Evolutionary conservation across 2,888 invertebrate species (phyloP).

Genomic region (Apantesis nais): DNA sequence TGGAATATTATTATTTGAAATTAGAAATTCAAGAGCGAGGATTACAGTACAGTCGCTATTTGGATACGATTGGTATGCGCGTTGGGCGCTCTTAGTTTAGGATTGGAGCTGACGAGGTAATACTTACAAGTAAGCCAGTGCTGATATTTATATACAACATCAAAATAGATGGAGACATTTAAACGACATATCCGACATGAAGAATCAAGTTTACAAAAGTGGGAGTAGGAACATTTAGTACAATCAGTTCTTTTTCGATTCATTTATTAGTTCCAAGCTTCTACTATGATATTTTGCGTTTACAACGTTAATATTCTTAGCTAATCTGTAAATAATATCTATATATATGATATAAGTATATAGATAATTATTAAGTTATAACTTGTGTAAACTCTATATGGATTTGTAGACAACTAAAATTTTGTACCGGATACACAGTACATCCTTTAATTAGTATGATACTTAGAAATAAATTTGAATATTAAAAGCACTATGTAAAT

Average conservation of each 20-base stretch:
- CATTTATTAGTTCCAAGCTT: not conserved
- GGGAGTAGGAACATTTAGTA: constrained; percentile 1
- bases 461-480: constrained; percentile 66
- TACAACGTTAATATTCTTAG: too few species aligned
- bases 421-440: constrained; percentile 34
- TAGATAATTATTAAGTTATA: too few species aligned
- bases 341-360: too few species aligned
- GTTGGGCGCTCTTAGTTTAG: constrained; percentile 41
- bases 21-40: constrained; percentile 58
- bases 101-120: constrained; percentile 41
- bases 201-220: constrained; percentile 34
- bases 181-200: constrained; percentile 33
- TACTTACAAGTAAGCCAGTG: constrained; percentile 51
- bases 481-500: constrained; percentile 83
- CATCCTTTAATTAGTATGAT: constrained; percentile 50
- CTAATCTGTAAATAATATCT: too few species aligned
- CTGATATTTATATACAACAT: constrained; percentile 56
- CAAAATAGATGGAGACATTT: constrained; percentile 51
- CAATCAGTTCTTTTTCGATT: constrained; percentile 1
- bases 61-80: constrained; percentile 59
- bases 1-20: constrained; percentile 44
- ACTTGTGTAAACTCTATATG: too few species aligned
- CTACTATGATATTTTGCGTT: not conserved
- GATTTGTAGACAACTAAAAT: not conserved
- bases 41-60: constrained; percentile 50